Evolutionary conservation across 2,888 invertebrate genomes (phyloP), one percentile per base, ranked within the genome.

Genomic region (Pristionchus maxplancki): DNA sequence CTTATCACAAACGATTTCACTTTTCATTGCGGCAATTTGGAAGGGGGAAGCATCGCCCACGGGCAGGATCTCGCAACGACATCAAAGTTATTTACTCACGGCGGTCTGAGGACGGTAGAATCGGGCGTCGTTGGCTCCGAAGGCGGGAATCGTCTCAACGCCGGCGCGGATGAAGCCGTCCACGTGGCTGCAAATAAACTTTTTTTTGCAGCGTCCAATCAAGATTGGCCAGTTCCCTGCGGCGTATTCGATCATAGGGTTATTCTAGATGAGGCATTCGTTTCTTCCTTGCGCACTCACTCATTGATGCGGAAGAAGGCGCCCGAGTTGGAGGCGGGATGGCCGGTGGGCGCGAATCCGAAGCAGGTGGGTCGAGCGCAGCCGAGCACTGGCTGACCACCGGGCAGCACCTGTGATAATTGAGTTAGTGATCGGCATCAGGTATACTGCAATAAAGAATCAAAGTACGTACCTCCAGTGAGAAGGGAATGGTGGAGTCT

Each of bases 291-390:
- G n/a, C n/a, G n/a, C n/a, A 34, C 67, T 34, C 9, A 85, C 87
- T 37, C 67, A 28, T 87, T 74, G n/a, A 87, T 87, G 24, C 91
- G 86, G 89, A 92, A 94, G 90, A 94, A 94, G 31, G 89, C 90
- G 13, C 93, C 92, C 17, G 91, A 89, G 17, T 89, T 89, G 5
- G 90, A 87, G 2, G 90, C 88, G 50, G 91, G 90, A 13, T 90
- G 86, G 13, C 93, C 94, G 17, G 88, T 89, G n/a, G 92, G 58
- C 48, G 89, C 84, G 91, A 92, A 94, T 28, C 94, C 94, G 74
- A 94, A 94, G 83, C 94, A 94, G 0, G 90, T 90, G 11, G 94
- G 94, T 58, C 94, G 87, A 15, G 94, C 94, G 89, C 94, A 94
- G 11, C 92, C 92, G 2, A 92, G 88, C n/a, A 91, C 88, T 24